phyloP scores from a whole-genome alignment of 2,797 vertebrate species.

The Varecia variegata region DNA sequence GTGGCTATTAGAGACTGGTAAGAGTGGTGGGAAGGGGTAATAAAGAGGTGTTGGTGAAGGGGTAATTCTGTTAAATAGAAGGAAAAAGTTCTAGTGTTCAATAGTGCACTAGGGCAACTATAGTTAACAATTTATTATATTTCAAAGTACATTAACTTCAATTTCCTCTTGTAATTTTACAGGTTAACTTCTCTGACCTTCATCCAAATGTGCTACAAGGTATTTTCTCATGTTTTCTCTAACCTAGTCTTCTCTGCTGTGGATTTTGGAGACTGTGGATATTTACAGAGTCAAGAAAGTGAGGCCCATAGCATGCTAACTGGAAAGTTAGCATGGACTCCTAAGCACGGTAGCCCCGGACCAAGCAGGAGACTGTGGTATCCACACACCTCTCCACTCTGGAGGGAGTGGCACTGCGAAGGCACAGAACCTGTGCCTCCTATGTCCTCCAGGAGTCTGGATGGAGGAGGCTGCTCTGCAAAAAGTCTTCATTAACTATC shows the following conservation, averaged over 20 bases:
- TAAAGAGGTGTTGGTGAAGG: too few relatives aligned
- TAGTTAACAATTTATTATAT: too few relatives aligned
- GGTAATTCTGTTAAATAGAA: too few relatives aligned
- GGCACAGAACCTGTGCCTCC: background rate
- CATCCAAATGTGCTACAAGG: background rate
- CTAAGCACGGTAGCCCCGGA: background rate
- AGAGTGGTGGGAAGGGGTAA: too few relatives aligned
- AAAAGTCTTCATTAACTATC: background rate
- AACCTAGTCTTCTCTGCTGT: background rate
- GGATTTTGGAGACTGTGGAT: background rate
- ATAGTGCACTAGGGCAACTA: too few relatives aligned
- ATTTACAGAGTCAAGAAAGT: background rate
- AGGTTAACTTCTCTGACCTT: background rate
- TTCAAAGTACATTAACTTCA: background rate
- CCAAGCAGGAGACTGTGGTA: too few relatives aligned
- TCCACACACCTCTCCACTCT: background rate
- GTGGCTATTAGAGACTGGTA: too few relatives aligned
- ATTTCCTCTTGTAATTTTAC: background rate
- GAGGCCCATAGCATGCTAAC: background rate
- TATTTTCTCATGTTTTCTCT: background rate
- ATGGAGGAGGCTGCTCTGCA: background rate
- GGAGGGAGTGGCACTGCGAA: accelerated
- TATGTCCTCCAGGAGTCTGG: background rate
- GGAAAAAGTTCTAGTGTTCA: too few relatives aligned
- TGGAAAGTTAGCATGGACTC: background rate